Evolutionary conservation across 1,140 invertebrate species (phyloP), one percentile per base, ranked within the genome.

Genomic region (Trichoplusia ni): DNA sequence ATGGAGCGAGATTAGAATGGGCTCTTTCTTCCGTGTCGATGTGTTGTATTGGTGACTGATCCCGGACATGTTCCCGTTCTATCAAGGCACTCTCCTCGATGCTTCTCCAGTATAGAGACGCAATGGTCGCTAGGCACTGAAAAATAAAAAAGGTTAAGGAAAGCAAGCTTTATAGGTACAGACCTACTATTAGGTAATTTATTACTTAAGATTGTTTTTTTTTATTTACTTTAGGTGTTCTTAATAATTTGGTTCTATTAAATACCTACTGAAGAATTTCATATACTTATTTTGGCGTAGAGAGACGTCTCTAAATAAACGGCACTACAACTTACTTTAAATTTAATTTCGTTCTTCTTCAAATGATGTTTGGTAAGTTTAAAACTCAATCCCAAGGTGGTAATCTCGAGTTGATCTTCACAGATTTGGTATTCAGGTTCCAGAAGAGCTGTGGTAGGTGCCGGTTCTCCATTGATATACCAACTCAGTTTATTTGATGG

Each of bases 91-190:
- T 96, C 74, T 95, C 95, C 81, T 97, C 96, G 73, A 96, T 96
- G 76, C 94, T 96, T 64, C 94, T 92, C 92, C 93, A 95, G 85
- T 97, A 97, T 0, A 96, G 92, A 1, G 95, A 94, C 1, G 94
- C 95, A 75, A 97, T 96, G 21, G 95, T 96, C 2, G 96, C 96
- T 76, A 96, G 92, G 89, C 96, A 97, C 92, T 92, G 78, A 25
- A 71, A 68, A 11, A 71, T 72, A 74, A 14, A 14, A 54, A 9
- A 6, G 14, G 7, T 7, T 27, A 46, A 42, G 4, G 3, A 38
- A 7, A 4, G 1, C 3, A 18, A 40, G 14, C 16, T 7, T 7
- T 40, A 27, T 18, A 11, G n/a, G 14, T 37, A 47, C 2, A 4
- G 33, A 2, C 11, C n/a, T 13, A 2, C 8, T 4, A 27, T 7